These are phyloP conservation scores for Philantomba maxwellii DNA, from an alignment of 2,113 vertebrate species.

Conservation along the genomic window DNA sequence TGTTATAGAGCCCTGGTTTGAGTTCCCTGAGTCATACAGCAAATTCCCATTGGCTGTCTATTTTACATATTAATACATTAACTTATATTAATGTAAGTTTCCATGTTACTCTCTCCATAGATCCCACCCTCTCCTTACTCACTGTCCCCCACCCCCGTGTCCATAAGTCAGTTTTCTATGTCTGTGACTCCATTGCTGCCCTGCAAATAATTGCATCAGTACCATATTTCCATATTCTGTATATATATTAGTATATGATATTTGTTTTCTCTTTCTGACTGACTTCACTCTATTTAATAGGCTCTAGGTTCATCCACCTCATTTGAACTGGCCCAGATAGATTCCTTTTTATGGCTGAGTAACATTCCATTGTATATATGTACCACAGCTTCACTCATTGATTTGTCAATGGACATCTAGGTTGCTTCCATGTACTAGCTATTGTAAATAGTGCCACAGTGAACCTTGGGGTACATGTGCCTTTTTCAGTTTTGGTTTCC, in stretches of 20 bases:
- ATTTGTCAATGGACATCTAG: not conserved
- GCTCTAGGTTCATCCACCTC: not conserved
- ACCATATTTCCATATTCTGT: not conserved
- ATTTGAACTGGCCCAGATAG: not conserved
- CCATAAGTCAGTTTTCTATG: not conserved
- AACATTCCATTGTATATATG: not conserved
- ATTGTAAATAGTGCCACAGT: not conserved
- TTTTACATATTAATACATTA: not conserved
- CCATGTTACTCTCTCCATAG: not conserved
- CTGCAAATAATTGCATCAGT: not conserved
- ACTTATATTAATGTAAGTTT: not conserved
- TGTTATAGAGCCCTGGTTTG: not conserved
- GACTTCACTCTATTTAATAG: not conserved
- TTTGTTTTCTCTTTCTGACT: not conserved
- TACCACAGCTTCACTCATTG: not conserved
- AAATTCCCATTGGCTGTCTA: not conserved
- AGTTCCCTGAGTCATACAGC: not conserved
- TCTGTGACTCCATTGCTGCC: not conserved
- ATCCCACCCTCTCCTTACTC: not conserved
- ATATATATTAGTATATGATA: not conserved
- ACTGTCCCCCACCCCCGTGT: rapidly evolving
- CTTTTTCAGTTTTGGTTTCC: not conserved
- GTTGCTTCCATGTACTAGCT: not conserved
- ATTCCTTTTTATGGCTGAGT: not conserved
- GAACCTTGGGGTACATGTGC: not conserved